Base-by-base conservation (phyloP, 2,113 vertebrate species). In the Astur gentilis region DNA sequence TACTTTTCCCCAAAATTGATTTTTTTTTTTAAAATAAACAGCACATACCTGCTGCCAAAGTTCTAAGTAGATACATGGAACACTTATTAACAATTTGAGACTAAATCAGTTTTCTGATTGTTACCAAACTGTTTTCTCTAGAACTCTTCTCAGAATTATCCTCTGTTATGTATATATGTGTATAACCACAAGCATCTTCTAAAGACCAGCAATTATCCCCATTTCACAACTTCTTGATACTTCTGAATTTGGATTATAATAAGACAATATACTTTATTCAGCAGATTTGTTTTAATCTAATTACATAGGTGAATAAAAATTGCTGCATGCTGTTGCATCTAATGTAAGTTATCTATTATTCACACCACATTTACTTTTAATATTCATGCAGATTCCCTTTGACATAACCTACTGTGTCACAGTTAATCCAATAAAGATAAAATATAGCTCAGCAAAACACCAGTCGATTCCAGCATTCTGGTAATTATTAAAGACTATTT, bases 351-450 rank as follows among this genome's bases (percentile, higher is more conserved):
- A 98, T 99, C 98, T 98, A 98, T 98, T 98, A 98, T 98, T 98
- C 98, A 98, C 98, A 98, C 97, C 97, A 98, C 98, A 98, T 98
- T 99, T 98, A 98, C 98, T 98, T 98, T 98, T 98, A 98, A 98
- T 98, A 98, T 98, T 98, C 97, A 98, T 98, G 97, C 97, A 98
- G 98, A 98, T 98, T 98, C 97, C 97, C 98, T 99, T 98, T 98
- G 98, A 98, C 98, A 98, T 98, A 98, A 98, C 98, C 98, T 98
- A 98, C 98, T 98, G 97, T 98, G 98, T 98, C 98, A 98, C 98
- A 98, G 97, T 98, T 98, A 98, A 98, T 98, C 98, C 98, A 98
- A 98, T 98, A 98, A 98, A 98, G 98, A 98, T 98, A 98, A 98
- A 98, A 98, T 98, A 98, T 97, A 98, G 97, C 97, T 97, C 97